Conservation (phyloP, 1,140 invertebrate species). For the Armadillidium nasatum region DNA sequence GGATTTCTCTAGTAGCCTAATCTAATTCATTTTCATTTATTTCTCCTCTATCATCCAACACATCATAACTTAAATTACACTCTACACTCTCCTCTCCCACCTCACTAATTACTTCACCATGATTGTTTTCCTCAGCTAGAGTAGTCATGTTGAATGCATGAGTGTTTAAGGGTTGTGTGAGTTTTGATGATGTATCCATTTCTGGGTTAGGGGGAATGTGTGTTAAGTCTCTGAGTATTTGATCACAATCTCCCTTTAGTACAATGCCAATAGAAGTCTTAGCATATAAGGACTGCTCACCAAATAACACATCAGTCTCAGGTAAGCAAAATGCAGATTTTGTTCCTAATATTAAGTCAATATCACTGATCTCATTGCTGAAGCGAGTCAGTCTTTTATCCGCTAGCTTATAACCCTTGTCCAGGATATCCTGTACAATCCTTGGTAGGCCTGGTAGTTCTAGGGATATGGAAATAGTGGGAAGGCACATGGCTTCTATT, state of each 20-base stretch:
- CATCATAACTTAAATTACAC: neutral
- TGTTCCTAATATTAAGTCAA: neutral
- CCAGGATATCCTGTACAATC: neutral
- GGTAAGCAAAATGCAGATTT: neutral
- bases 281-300: conserved; percentile 11
- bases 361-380: no score
- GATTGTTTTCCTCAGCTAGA: no score
- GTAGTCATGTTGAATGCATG: no score
- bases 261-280: neutral
- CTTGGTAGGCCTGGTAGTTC: neutral
- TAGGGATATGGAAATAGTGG: neutral
- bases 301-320: neutral
- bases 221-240: neutral
- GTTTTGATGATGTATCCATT: no score
- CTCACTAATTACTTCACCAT: no score
- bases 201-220: neutral
- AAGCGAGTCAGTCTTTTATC: neutral
- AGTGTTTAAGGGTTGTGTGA: no score
- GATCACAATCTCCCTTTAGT: neutral
- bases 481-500: neutral
- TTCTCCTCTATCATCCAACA: neutral
- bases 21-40: neutral
- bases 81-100: neutral
- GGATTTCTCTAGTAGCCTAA: neutral
- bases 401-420: neutral